Base-by-base conservation (phyloP, 2,113 vertebrate genomes). In the Dipodomys merriami region DNA sequence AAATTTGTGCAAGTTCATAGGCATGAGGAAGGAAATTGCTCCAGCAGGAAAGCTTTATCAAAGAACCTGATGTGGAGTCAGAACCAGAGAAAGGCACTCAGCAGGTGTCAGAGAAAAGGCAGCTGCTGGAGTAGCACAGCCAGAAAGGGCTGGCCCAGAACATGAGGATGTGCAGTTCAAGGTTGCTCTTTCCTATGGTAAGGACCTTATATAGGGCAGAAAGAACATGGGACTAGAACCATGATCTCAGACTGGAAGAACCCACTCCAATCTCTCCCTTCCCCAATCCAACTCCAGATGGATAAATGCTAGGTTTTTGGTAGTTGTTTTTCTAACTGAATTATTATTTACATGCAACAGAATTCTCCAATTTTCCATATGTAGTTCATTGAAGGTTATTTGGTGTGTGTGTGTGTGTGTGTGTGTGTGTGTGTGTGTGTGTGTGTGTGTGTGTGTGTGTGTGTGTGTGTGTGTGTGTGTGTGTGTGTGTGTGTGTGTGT, bases 11-110 rank as follows among this genome's bases (percentile, higher is more conserved):
- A 35, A 27, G 49, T 73, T 92, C 9, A 0, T 74, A 79, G 91
- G 57, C 65, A 39, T 27, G 62, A 78, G 60, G 84, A 57, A 68
- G 69, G 86, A 93, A 91, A 81, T 69, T 53, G 82, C 67, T 92
- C 33, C 83, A 86, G 79, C 73, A 25, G 1, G 15, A 68, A 94
- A 80, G 35, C 86, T 83, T 90, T 65, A 74, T 86, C 90, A 25
- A 44, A 82, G 90, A 69, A 71, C 13, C 46, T 12, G 2, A 39
- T 5, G 68, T 71, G 5, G 49, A 86, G 20, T 72, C 20, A 35
- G 72, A 60, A 80, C 60, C 13, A 80, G 69, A 79, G 60, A 81
- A 81, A 85, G 39, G 18, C n/a, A 39, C n/a, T 85, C 20, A 6
- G 1, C 16, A 27, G 25, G 25, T 22, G 29, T 67, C 29, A 0